phyloP scores from a whole-genome alignment of 1,140 invertebrate genomes.

The Harlomillsia oculata region DNA sequence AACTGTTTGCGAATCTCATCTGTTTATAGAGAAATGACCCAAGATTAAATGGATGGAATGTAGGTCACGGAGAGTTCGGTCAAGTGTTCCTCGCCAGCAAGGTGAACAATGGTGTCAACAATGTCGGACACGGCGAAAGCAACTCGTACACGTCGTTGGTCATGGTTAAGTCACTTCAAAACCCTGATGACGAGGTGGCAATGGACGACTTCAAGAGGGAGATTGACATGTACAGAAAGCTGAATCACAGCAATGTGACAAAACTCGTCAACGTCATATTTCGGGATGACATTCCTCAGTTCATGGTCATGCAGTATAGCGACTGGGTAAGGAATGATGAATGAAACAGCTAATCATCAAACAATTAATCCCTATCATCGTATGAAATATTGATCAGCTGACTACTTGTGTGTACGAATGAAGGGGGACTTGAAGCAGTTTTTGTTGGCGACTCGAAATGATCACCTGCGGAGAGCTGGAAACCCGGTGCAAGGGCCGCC shows the following conservation, averaged over 20 bases:
- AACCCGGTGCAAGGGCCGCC: slow-evolving; percentile 42
- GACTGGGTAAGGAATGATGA: slow-evolving; percentile 87
- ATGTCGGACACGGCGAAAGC: no score
- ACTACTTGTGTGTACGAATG: no score
- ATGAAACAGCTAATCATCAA: neutral
- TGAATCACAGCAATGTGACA: slow-evolving; percentile 68
- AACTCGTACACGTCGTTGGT: slow-evolving; percentile 49
- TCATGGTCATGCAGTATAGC: slow-evolving; percentile 79
- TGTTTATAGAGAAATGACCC: no score
- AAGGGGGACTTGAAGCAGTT: slow-evolving; percentile 90
- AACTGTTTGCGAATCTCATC: slow-evolving; percentile 7
- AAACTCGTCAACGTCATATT: slow-evolving; percentile 60
- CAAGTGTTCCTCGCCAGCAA: slow-evolving; percentile 72
- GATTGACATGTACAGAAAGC: slow-evolving; percentile 68
- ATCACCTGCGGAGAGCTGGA: no score
- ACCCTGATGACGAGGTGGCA: slow-evolving; percentile 62
- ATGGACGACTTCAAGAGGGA: slow-evolving; percentile 76
- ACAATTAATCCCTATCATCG: neutral
- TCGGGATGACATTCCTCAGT: slow-evolving; percentile 72
- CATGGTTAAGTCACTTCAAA: slow-evolving; percentile 63
- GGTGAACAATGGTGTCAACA: slow-evolving; percentile 40
- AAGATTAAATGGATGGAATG: no score
- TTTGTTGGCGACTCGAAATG: slow-evolving; percentile 67
- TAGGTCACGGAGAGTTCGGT: slow-evolving; percentile 79
- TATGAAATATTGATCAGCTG: neutral